Base-by-base conservation (phyloP, 2,797 vertebrate species). In the Chaetodon trifasciatus region DNA sequence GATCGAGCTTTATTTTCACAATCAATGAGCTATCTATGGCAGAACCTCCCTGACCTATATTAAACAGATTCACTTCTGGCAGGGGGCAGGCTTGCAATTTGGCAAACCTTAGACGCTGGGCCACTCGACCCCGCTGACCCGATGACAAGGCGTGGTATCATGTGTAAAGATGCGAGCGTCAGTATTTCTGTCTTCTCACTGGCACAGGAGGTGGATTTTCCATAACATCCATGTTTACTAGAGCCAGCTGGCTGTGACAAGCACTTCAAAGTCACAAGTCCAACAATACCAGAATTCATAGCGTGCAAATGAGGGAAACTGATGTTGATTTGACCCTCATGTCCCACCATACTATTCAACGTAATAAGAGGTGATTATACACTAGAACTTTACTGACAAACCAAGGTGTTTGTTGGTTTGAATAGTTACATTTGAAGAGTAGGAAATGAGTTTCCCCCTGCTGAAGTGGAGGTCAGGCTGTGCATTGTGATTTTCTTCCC, bases 161-260 rank as follows among this genome's bases (percentile, higher is more conserved):
- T 93, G 91, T 94, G 92, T 91, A 86, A 90, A 94, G 93, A 93
- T 89, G 87, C 87, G 55, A 90, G 92, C 81, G 81, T 93, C 91
- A 89, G 92, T 94, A 93, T 94, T 93, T 91, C 92, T 91, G 89
- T 92, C 92, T 86, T 77, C 90, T 90, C 89, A 83, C 89, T 94
- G 93, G 93, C 93, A 92, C 84, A 63, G 86, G 86, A 86, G 88
- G 81, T 79, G 90, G 91, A 93, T 93, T 94, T 93, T 95, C 94
- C 92, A 92, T 93, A 94, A 95, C 93, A 94, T 93, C 87, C 89
- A 89, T 76, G 82, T 94, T 94, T 90, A 87, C 91, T 82, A 86
- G 89, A 89, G 93, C 92, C 92, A 95, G 88, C 91, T 92, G 92
- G 91, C 92, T 76, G 76, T 75, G 76, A 85, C 86, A 71, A 72